Percentiles rank a stretch among this genome's conserved stretches.
Evolutionary conservation across 2,113 vertebrate species (phyloP).

Genomic region (Spheniscus mendiculus): DNA sequence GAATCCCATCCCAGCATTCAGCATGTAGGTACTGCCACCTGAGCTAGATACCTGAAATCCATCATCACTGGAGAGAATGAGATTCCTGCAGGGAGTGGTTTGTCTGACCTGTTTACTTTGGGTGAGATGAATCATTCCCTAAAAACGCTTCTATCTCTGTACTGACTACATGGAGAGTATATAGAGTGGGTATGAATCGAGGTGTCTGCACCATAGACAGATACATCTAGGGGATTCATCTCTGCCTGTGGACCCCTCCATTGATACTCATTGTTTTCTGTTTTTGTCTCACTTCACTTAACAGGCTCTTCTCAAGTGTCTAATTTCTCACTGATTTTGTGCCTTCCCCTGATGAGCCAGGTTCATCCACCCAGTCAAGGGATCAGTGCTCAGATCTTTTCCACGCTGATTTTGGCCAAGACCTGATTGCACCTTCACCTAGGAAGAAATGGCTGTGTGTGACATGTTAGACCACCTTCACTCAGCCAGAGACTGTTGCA

Average conservation of each 20-base stretch:
- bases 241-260: background rate
- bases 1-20: background rate
- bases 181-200: background rate
- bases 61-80: background rate
- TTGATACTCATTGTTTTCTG: background rate
- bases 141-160: background rate
- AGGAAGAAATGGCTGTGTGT: background rate
- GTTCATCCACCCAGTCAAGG: background rate
- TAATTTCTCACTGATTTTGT: background rate
- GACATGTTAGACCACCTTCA: background rate
- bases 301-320: background rate
- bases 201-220: background rate
- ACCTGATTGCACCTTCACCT: background rate
- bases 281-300: background rate
- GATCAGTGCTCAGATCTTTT: background rate
- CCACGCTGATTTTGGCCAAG: fast-evolving
- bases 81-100: background rate
- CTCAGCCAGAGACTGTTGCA: background rate
- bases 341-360: background rate
- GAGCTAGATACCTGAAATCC: background rate
- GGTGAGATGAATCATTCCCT: background rate
- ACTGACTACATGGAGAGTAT: background rate
- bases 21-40: background rate
- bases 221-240: background rate
- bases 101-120: background rate